Evolutionary conservation across 2,797 vertebrate genomes (phyloP).

Genomic region (Rhynchonycteris naso): DNA sequence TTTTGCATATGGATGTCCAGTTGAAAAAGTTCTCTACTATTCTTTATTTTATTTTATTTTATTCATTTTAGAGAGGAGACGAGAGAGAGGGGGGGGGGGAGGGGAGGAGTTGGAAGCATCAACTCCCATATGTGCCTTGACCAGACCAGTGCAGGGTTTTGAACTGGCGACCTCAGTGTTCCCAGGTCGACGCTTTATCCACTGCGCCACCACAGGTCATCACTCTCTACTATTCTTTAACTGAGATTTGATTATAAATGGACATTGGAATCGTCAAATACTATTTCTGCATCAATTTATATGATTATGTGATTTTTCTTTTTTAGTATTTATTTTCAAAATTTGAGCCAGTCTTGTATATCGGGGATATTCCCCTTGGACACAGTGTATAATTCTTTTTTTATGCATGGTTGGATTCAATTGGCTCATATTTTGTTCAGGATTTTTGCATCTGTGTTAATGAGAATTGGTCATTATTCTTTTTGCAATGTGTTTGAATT

Average conservation of each 20-base stretch:
- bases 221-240: too few species aligned
- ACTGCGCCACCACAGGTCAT: too few species aligned
- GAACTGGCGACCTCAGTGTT: too few species aligned
- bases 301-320: neutral
- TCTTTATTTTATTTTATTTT: neutral
- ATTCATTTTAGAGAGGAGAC: too few species aligned
- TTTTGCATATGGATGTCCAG: neutral
- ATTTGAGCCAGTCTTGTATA: neutral
- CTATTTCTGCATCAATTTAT: neutral
- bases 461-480: neutral
- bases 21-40: neutral
- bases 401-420: neutral
- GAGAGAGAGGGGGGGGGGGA: too few species aligned
- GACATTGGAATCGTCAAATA: neutral
- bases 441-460: neutral
- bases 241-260: neutral
- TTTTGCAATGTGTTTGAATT: neutral
- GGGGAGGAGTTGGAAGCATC: too few species aligned
- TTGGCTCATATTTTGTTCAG: neutral
- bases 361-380: neutral
- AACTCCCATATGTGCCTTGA: too few species aligned
- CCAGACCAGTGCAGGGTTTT: too few species aligned
- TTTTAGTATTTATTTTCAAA: neutral
- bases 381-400: neutral
- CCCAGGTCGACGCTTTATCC: too few species aligned